These are phyloP conservation scores for Aviceda subcristata DNA, from an alignment of 2,113 vertebrate genomes.

Conservation along the genomic window DNA sequence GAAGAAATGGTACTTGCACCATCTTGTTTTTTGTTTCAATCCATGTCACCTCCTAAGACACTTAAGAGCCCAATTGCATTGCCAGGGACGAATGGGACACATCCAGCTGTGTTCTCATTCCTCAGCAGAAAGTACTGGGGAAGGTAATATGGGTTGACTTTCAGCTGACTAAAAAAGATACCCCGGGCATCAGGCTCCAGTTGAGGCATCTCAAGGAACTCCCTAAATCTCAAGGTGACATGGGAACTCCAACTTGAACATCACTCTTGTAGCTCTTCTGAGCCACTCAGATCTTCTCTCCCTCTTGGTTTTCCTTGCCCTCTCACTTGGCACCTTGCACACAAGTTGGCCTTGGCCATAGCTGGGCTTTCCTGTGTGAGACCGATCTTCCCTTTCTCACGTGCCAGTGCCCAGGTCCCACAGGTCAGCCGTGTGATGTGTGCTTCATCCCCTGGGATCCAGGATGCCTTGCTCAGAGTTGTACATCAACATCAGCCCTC, in stretches of 20 bases:
- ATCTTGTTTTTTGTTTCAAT: not conserved
- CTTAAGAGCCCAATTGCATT: not conserved
- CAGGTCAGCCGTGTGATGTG: accelerated
- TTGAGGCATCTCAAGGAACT: not conserved
- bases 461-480: not conserved
- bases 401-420: too few relatives aligned
- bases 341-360: not conserved
- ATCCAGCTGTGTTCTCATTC: not conserved
- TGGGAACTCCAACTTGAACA: not conserved
- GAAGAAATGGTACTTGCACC: not conserved
- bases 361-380: not conserved
- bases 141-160: not conserved
- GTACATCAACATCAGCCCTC: not conserved
- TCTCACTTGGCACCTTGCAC: not conserved
- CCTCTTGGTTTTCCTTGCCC: not conserved
- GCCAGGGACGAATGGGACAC: accelerated
- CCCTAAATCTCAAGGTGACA: not conserved
- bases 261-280: not conserved
- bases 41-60: not conserved
- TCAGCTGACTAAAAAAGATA: too few relatives aligned
- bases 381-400: not conserved
- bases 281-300: not conserved
- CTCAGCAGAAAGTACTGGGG: not conserved
- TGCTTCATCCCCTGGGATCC: not conserved
- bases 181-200: not conserved